Conservation (phyloP, 2,888 invertebrate genomes). For the Agrilus cyanescens region DNA sequence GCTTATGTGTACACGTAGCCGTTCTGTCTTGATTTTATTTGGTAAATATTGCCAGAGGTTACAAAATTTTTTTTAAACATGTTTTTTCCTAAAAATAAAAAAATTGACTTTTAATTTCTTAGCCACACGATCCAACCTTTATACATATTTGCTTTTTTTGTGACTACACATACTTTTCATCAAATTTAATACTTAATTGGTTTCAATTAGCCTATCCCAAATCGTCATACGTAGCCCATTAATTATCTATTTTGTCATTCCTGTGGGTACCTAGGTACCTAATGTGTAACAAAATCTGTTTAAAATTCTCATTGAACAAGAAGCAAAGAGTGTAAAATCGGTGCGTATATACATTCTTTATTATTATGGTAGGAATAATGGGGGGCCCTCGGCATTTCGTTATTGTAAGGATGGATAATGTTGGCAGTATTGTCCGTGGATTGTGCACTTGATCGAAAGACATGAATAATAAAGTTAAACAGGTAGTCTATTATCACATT, state of each 20-base stretch:
- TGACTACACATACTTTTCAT: too few species aligned
- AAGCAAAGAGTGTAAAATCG: conserved; percentile 28
- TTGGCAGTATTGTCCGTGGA: conserved; percentile 33
- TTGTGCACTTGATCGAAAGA: conserved; percentile 35
- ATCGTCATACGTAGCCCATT: too few species aligned
- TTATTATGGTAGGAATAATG: conserved; percentile 22
- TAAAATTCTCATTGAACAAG: conserved; percentile 18
- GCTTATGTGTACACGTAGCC: too few species aligned
- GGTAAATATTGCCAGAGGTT: too few species aligned
- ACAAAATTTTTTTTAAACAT: too few species aligned
- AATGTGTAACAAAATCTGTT: conserved; percentile 9
- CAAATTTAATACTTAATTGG: too few species aligned
- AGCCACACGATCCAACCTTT: too few species aligned
- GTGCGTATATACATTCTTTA: conserved; percentile 29
- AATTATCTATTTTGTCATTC: background rate
- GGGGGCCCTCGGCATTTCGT: conserved; percentile 34
- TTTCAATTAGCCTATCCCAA: too few species aligned
- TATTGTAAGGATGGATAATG: conserved; percentile 32
- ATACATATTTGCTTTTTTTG: too few species aligned
- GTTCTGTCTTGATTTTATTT: too few species aligned
- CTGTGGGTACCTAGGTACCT: background rate
- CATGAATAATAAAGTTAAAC: conserved; percentile 35
- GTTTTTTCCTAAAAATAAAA: too few species aligned
- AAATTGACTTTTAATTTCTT: too few species aligned
- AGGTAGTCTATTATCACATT: conserved; percentile 34